Percentiles rank a stretch among this genome's conserved stretches.
Evolutionary conservation across 2,797 vertebrate species (phyloP).

Genomic region (Typhlichthys subterraneus): DNA sequence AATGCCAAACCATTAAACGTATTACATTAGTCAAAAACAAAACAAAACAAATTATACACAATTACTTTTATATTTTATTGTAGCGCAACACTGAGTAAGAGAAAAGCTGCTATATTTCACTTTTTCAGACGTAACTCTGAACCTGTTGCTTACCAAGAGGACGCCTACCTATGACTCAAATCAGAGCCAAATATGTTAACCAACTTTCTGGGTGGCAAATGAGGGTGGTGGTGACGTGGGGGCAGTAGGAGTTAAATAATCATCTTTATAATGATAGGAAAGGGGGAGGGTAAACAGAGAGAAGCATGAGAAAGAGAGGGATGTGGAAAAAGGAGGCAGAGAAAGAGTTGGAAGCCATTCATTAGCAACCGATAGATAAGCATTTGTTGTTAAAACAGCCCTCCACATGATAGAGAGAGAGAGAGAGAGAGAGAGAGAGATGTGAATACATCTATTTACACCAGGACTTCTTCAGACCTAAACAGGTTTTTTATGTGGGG

Average conservation of each 20-base stretch:
- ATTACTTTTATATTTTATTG: background rate
- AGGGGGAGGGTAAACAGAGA: conserved; percentile 12
- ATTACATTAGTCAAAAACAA: conserved; percentile 11
- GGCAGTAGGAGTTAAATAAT: conserved; percentile 39
- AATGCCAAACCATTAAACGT: background rate
- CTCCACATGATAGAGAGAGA: background rate
- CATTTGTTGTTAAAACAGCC: background rate
- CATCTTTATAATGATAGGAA: conserved; percentile 30
- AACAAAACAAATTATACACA: background rate
- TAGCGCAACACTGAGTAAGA: too few relatives aligned
- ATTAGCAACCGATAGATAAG: background rate
- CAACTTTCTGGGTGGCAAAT: conserved; percentile 61
- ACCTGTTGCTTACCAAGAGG: background rate
- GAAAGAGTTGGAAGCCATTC: background rate
- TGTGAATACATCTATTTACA: too few relatives aligned
- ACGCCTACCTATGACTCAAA: conserved; percentile 12
- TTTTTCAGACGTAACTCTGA: background rate
- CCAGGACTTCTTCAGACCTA: too few relatives aligned
- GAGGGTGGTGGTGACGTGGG: conserved; percentile 38
- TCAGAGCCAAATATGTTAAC: conserved; percentile 39
- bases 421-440: too few relatives aligned
- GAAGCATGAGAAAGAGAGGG: conserved; percentile 1
- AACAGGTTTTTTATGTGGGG: too few relatives aligned
- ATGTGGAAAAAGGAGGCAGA: background rate
- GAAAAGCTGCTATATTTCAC: too few relatives aligned